Conservation (phyloP, 2,888 invertebrate species). For the Agrotis puta region DNA sequence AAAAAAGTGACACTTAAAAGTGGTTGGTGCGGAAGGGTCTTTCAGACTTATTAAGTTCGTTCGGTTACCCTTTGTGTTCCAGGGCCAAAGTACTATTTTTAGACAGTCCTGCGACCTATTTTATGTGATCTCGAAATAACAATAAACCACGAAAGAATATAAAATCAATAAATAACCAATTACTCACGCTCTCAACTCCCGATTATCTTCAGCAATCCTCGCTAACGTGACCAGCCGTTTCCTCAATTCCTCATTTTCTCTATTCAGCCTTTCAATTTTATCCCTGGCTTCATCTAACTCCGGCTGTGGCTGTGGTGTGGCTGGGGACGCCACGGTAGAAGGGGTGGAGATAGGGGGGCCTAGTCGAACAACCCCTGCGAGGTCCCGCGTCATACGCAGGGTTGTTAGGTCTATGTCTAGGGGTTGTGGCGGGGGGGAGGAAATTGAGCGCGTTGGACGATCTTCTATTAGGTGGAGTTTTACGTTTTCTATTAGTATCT, state of each 20-base stretch:
- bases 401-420: constrained; percentile 94
- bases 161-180: background rate
- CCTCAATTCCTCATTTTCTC: constrained; percentile 89
- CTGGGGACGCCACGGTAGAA: constrained; percentile 75
- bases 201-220: constrained; percentile 90
- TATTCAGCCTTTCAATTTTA: constrained; percentile 79
- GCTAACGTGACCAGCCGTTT: constrained; percentile 86
- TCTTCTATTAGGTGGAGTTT: constrained; percentile 95
- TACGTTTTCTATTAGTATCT: constrained; percentile 94
- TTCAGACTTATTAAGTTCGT: too few species aligned
- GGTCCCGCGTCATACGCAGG: constrained; percentile 93
- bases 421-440: constrained; percentile 95
- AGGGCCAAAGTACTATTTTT: too few species aligned
- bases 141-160: too few species aligned
- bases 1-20: too few species aligned
- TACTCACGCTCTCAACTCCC: constrained; percentile 88
- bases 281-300: constrained; percentile 87
- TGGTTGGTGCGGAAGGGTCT: too few species aligned
- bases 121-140: too few species aligned
- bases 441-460: constrained; percentile 94
- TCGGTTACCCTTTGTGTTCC: too few species aligned
- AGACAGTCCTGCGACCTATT: too few species aligned
- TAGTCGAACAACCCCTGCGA: constrained; percentile 94
- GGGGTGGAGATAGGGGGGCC: constrained; percentile 89
- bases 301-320: constrained; percentile 77